These are phyloP conservation scores for Palythoa caribaeorum DNA, from an alignment of 92 coral and sea anemone genomes.

Conservation along the genomic window DNA sequence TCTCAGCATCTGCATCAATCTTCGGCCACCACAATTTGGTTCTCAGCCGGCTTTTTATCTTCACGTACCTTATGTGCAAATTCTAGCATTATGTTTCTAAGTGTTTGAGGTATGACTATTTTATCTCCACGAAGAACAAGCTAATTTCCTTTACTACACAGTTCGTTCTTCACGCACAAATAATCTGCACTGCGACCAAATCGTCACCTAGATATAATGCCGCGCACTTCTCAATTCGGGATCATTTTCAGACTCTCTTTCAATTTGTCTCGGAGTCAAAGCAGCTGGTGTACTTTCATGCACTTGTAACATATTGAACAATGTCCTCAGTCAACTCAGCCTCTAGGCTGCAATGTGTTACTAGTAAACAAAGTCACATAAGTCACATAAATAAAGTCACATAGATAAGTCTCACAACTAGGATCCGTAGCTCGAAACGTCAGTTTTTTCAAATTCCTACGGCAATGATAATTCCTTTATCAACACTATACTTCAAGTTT, in stretches of 20 bases:
- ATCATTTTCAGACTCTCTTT: conserved; percentile 63
- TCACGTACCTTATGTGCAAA: conserved; percentile 68
- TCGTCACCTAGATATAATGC: conserved; percentile 47
- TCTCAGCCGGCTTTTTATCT: conserved; percentile 39
- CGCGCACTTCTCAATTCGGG: conserved; percentile 42
- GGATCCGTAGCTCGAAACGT: no score
- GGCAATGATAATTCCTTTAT: no score
- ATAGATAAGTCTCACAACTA: no score
- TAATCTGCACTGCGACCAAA: conserved; percentile 64
- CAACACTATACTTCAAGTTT: no score
- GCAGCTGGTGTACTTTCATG: conserved; percentile 63
- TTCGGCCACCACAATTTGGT: no score
- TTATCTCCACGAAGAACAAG: conserved; percentile 63
- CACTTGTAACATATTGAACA: not conserved
- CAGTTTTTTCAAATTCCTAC: no score
- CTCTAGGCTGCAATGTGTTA: no score
- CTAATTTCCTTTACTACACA: conserved; percentile 31
- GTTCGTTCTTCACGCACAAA: conserved; percentile 12
- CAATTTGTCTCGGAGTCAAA: conserved; percentile 33
- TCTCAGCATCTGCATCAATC: not conserved
- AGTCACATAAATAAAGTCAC: no score
- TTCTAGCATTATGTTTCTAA: conserved; percentile 42
- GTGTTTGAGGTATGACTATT: conserved; percentile 57
- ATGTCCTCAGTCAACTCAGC: conserved; percentile 35
- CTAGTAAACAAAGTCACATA: no score